A percentile compares a stretch with the other conserved stretches of the same genome.
Conservation (phyloP, 2,113 vertebrate genomes). For the Gymnocephalus cernua region DNA sequence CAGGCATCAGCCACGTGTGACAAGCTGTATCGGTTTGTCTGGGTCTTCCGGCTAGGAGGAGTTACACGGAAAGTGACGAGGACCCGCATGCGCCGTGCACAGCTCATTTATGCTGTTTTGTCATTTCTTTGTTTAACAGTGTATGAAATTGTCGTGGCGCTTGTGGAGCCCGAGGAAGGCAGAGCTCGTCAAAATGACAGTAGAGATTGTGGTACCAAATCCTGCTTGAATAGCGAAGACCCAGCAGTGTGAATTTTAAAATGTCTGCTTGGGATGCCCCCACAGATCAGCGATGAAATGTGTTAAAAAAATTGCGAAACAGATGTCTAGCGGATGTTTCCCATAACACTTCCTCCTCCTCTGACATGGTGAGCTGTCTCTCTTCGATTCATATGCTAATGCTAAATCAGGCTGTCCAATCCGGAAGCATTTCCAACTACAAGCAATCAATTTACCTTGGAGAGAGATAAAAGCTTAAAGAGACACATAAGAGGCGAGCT, state of each 20-base stretch:
- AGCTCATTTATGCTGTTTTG: constrained; percentile 59
- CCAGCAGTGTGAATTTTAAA: constrained; percentile 67
- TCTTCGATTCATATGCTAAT: constrained; percentile 82
- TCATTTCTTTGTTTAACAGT: constrained; percentile 71
- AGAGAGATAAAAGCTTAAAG: constrained; percentile 83
- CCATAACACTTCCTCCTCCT: constrained; percentile 76
- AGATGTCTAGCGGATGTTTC: constrained; percentile 80
- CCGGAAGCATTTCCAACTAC: constrained; percentile 68
- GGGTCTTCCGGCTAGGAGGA: constrained; percentile 53
- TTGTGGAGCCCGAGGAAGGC: constrained; percentile 47
- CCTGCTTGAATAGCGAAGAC: constrained; percentile 55
- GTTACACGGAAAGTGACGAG: constrained; percentile 49
- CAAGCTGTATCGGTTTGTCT: constrained; percentile 65
- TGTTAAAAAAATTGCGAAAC: constrained; percentile 71
- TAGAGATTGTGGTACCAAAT: constrained; percentile 58
- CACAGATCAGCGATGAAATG: constrained; percentile 62
- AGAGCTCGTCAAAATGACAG: constrained; percentile 65
- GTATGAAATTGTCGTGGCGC: constrained; percentile 58
- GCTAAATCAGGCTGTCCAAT: constrained; percentile 77
- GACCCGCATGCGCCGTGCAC: constrained; percentile 35
- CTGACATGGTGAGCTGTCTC: constrained; percentile 71
- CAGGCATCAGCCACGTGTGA: constrained; percentile 72
- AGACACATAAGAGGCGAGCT: constrained; percentile 79
- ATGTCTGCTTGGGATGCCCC: constrained; percentile 66
- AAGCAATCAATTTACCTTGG: constrained; percentile 84